A percentile compares a stretch with the other conserved stretches of the same genome.
Evolutionary conservation across 2,888 invertebrate genomes (phyloP).

Genomic region (Ennomos quercinarius): DNA sequence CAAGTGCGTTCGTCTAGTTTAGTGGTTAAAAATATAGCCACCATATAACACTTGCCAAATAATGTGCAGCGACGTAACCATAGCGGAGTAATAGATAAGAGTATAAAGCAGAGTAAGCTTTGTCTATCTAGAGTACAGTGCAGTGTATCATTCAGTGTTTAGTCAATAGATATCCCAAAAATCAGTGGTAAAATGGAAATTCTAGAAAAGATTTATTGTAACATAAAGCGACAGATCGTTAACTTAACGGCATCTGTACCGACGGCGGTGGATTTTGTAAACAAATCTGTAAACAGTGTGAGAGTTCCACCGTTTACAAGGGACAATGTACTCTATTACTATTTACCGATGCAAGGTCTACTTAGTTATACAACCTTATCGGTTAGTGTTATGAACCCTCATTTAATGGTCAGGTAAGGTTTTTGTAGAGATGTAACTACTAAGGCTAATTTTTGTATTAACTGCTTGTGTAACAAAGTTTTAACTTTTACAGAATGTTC

Average conservation of each 20-base stretch:
- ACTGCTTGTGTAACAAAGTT: not conserved
- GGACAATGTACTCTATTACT: slow-evolving; percentile 90
- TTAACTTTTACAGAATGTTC: slow-evolving; percentile 86
- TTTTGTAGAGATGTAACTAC: not conserved
- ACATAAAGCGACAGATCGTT: slow-evolving; percentile 59
- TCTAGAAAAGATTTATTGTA: slow-evolving; percentile 69
- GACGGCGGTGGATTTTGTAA: slow-evolving; percentile 68
- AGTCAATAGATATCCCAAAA: slow-evolving; percentile 27
- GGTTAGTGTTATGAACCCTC: slow-evolving; percentile 94
- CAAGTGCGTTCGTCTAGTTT: slow-evolving; percentile 22
- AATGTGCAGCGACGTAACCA: slow-evolving; percentile 72
- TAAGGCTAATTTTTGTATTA: not conserved
- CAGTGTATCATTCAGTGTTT: slow-evolving; percentile 15
- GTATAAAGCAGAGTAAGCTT: too few relatives aligned
- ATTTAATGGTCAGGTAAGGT: slow-evolving; percentile 88
- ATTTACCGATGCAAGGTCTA: slow-evolving; percentile 91
- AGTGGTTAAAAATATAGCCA: slow-evolving; percentile 53
- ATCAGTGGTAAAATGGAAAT: slow-evolving; percentile 66
- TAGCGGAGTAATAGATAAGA: slow-evolving; percentile 50
- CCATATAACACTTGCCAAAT: slow-evolving; percentile 75
- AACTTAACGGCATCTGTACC: slow-evolving; percentile 65
- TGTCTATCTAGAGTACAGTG: slow-evolving; percentile 55
- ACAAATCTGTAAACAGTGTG: slow-evolving; percentile 70
- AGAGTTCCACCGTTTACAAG: slow-evolving; percentile 88
- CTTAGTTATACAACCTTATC: slow-evolving; percentile 92